These are phyloP conservation scores for Malacoctenus gilli DNA, from an alignment of 2,797 vertebrate species.

Conservation along the genomic window DNA sequence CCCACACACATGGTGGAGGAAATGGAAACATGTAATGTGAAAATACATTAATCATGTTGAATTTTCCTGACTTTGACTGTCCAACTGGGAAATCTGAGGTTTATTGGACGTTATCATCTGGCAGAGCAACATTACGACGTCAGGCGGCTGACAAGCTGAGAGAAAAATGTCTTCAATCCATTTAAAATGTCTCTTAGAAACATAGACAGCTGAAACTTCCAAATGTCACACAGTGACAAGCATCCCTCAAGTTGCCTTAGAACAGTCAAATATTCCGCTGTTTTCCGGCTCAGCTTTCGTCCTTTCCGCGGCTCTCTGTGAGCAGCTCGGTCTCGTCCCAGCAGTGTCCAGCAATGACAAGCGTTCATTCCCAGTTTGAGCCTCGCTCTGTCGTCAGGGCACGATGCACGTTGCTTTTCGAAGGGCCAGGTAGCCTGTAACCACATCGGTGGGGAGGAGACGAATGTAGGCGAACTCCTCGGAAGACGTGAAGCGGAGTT, in stretches of 20 bases:
- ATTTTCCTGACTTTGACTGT: no score
- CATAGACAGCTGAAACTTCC: not conserved
- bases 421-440: slow-evolving; percentile 92
- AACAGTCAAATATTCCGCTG: slow-evolving; percentile 15
- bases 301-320: no score
- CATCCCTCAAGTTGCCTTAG: not conserved
- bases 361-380: not conserved
- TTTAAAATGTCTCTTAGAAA: slow-evolving; percentile 3
- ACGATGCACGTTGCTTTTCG: slow-evolving; percentile 95
- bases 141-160: no score
- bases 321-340: not conserved
- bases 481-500: slow-evolving; percentile 91
- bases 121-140: no score
- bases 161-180: not conserved
- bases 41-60: no score
- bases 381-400: slow-evolving; percentile 77
- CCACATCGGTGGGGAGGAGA: slow-evolving; percentile 93
- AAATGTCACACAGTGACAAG: slow-evolving; percentile 14
- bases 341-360: not conserved
- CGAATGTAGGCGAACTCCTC: slow-evolving; percentile 98
- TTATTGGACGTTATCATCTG: no score
- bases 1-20: no score
- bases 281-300: no score
- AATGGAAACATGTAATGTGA: no score
- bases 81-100: no score